Conservation (phyloP, 1,140 invertebrate genomes). For the Drosophila seguyi region DNA sequence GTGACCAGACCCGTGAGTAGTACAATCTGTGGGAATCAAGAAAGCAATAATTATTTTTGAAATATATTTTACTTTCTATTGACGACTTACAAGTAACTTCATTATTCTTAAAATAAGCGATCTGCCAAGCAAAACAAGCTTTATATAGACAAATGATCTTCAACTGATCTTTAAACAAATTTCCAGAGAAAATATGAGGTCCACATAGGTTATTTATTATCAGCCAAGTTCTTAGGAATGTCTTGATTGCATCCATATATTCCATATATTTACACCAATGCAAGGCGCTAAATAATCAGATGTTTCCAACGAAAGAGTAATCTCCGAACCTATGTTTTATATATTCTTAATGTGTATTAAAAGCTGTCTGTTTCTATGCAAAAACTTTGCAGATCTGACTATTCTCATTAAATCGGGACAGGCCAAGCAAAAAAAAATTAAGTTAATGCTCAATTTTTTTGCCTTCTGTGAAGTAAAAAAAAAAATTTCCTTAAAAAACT, state of each 20-base stretch:
- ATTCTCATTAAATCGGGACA: too few relatives aligned
- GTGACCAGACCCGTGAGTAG: not conserved
- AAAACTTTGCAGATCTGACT: too few relatives aligned
- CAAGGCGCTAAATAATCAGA: too few relatives aligned
- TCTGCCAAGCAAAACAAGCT: not conserved
- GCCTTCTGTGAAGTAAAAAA: too few relatives aligned
- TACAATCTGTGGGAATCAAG: not conserved
- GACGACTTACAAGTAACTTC: constrained; percentile 1
- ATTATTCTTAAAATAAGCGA: not conserved
- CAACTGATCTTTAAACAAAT: not conserved
- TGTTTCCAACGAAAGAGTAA: too few relatives aligned
- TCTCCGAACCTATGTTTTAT: too few relatives aligned
- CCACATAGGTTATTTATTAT: constrained; percentile 3
- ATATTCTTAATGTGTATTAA: too few relatives aligned
- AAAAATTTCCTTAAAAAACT: too few relatives aligned
- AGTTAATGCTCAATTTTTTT: too few relatives aligned
- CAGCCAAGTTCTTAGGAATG: not conserved
- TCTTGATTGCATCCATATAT: not conserved
- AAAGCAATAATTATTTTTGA: not conserved
- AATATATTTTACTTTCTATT: not conserved
- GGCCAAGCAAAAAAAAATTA: too few relatives aligned
- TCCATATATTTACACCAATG: too few relatives aligned
- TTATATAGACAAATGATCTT: not conserved
- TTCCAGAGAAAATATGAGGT: not conserved
- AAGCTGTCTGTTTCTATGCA: too few relatives aligned